Evolutionary conservation across 2,113 vertebrate genomes (phyloP).

Genomic region (Murina feae): DNA sequence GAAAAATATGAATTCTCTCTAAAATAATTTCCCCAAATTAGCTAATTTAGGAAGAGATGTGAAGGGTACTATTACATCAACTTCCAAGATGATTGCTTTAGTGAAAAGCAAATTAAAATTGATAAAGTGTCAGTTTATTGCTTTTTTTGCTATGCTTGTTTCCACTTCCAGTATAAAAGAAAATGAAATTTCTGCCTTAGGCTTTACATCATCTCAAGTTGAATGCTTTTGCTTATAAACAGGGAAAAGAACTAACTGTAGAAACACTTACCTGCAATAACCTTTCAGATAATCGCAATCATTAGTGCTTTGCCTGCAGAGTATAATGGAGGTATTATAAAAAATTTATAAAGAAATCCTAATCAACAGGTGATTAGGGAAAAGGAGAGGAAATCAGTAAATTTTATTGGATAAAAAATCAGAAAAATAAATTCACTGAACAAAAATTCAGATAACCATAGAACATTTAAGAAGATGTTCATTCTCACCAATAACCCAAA

Average conservation of each 20-base stretch:
- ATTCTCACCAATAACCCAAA: not conserved
- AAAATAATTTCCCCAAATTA: constrained; percentile 42
- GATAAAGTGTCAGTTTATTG: not conserved
- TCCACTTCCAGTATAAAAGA: not conserved
- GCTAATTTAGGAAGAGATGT: not conserved
- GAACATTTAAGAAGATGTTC: not conserved
- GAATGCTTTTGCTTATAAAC: not conserved
- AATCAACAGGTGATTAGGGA: not conserved
- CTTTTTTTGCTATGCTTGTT: not conserved
- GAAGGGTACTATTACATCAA: not conserved
- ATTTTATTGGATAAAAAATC: not conserved
- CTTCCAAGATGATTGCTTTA: constrained; percentile 1
- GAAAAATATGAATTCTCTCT: constrained; percentile 16
- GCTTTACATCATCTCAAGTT: not conserved
- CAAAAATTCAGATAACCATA: not conserved
- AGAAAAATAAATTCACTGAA: not conserved
- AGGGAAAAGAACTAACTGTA: not conserved
- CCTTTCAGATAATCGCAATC: not conserved
- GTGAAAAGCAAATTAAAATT: constrained; percentile 23
- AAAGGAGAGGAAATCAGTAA: not conserved
- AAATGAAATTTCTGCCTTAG: not conserved
- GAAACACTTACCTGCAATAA: not conserved
- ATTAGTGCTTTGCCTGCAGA: not conserved
- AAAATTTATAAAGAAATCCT: not conserved
- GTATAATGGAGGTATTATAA: not conserved